These are phyloP conservation scores for Liposcelis brunnea DNA, from an alignment of 2,888 invertebrate species.

Conservation along the genomic window DNA sequence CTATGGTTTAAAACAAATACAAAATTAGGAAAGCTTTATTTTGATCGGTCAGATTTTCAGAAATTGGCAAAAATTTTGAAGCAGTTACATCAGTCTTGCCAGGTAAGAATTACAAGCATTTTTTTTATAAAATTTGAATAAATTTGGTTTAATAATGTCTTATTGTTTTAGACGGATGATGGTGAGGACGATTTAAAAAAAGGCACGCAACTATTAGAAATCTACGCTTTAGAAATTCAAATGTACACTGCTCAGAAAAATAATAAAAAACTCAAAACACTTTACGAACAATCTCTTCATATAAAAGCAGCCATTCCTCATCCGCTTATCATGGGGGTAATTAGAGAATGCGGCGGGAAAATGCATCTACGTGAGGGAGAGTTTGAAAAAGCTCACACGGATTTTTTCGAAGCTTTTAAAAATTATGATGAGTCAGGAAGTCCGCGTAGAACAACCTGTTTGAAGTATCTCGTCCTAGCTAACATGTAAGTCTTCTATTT, in stretches of 20 bases:
- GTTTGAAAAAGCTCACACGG: slow-evolving; percentile 97
- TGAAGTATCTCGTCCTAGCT: slow-evolving; percentile 94
- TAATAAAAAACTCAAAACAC: slow-evolving; percentile 88
- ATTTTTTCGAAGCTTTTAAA: slow-evolving; percentile 98
- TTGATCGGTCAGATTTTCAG: slow-evolving; percentile 85
- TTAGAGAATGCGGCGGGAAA: slow-evolving; percentile 98
- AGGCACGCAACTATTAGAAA: slow-evolving; percentile 93
- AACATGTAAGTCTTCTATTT: slow-evolving; percentile 78
- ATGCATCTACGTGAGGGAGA: slow-evolving; percentile 98
- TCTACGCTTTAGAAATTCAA: slow-evolving; percentile 97
- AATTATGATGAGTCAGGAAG: slow-evolving; percentile 99
- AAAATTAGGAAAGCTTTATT: slow-evolving; percentile 94
- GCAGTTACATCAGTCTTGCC: slow-evolving; percentile 92
- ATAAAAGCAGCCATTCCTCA: slow-evolving; percentile 99
- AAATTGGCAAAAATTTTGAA: slow-evolving; percentile 93
- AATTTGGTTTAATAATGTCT: no score
- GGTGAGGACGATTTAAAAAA: slow-evolving; percentile 96
- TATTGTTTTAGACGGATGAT: slow-evolving; percentile 64
- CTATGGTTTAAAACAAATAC: slow-evolving; percentile 99
- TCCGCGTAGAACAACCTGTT: slow-evolving; percentile 86
- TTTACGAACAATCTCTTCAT: slow-evolving; percentile 95
- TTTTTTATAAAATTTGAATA: slow-evolving; percentile 3
- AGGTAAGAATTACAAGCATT: slow-evolving; percentile 35
- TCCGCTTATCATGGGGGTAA: slow-evolving; percentile 98
- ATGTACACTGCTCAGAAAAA: slow-evolving; percentile 99